Evolutionary conservation across 2,797 vertebrate genomes (phyloP), one percentile per base, ranked within the genome.

Genomic region (Parauchenoglanis punctatus): DNA sequence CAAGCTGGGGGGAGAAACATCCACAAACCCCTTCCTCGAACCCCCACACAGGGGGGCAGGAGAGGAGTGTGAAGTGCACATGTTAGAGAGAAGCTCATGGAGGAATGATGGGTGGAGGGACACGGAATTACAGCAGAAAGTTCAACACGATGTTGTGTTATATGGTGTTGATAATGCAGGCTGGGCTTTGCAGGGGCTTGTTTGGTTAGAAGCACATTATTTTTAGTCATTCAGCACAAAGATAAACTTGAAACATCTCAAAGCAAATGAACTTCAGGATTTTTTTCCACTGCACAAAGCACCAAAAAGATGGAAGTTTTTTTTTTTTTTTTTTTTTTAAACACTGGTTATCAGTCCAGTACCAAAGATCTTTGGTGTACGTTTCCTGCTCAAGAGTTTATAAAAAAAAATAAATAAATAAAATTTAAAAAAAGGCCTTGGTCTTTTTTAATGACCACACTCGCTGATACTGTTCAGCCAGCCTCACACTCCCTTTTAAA

Each of bases 1-100:
- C 93, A 96, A 93, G 94, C 96, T 97, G 92, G 82, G 88, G 85
- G 82, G 86, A 87, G 76, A 88, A 87, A 82, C 59, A 88, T 78
- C 73, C 88, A 91, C 63, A 90, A 89, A 83, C 82, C 87, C 86
- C 85, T 84, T 87, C 70, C 84, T 63, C 28, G 52, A 78, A 85
- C 78, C 87, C 83, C 78, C 85, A 77, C 65, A 61, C 87, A 18
- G 40, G 77, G 87, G 87, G 90, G 88, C 18, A 72, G 88, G 88
- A 82, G 73, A 80, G 82, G 83, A 84, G 86, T 84, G 75, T 83
- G 88, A 81, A 12, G 81, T 77, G 81, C 68, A 85, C 68, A 86
- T 61, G 87, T 91, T 89, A 89, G 89, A 89, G 28, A 82, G 49
- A 87, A 83, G 77, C 44, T 81, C 83, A 89, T 83, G 83, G 46